phyloP scores from a whole-genome alignment of 2,888 invertebrate species.

The Lasioglossum malachurum region DNA sequence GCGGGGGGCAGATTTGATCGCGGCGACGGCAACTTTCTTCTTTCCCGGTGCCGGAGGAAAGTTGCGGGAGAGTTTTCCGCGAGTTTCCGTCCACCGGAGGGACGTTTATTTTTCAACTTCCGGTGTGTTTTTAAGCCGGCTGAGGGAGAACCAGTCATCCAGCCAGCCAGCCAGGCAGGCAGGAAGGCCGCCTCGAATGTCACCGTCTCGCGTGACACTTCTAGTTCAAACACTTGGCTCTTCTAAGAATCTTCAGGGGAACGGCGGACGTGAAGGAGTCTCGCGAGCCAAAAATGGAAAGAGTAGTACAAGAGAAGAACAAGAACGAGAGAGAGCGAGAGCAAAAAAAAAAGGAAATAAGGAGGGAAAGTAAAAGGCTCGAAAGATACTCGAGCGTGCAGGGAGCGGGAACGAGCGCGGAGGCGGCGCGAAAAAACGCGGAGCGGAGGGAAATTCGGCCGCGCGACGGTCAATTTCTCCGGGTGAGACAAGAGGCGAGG shows the following conservation, averaged over 20 bases:
- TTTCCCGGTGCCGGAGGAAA: neutral
- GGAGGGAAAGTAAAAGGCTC: neutral
- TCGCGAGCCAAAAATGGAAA: slow-evolving; percentile 15
- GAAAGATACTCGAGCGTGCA: slow-evolving; percentile 6
- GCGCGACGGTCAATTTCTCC: slow-evolving; percentile 27
- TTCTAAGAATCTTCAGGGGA: neutral
- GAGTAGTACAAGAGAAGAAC: slow-evolving; percentile 5
- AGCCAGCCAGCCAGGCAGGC: neutral
- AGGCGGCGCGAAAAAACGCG: neutral
- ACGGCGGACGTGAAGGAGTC: slow-evolving; percentile 2
- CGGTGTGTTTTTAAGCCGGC: neutral
- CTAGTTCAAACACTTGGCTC: slow-evolving; percentile 10
- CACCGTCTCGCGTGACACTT: neutral
- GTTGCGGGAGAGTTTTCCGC: neutral
- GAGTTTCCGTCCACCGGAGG: neutral
- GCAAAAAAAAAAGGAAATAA: neutral
- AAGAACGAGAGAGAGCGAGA: neutral
- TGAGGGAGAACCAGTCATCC: neutral
- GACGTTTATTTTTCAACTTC: slow-evolving; percentile 11
- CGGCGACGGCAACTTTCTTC: neutral
- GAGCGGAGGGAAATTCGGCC: slow-evolving; percentile 13
- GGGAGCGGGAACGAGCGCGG: neutral
- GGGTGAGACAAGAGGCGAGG: slow-evolving; percentile 1
- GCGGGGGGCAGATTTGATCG: neutral
- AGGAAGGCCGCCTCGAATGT: neutral